These are phyloP conservation scores for Melospiza melodia DNA, from an alignment of 2,113 vertebrate genomes.

Conservation along the genomic window DNA sequence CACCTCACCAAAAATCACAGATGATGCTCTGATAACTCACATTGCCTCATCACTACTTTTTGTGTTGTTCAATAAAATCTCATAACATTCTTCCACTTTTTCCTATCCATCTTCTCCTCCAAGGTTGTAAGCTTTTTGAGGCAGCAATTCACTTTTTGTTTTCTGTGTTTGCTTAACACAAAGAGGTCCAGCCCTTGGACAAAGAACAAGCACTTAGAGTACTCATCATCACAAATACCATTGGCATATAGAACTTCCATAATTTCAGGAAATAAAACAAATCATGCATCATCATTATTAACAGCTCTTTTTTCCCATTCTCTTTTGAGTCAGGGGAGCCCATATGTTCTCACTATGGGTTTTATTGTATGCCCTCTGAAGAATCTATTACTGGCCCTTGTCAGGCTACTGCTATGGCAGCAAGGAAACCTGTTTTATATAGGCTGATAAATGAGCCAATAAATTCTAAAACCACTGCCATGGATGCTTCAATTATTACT, in stretches of 20 bases:
- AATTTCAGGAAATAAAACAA: neutral
- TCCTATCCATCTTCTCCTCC: neutral
- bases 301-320: neutral
- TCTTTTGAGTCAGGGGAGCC: neutral
- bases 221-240: neutral
- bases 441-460: conserved; percentile 12
- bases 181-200: neutral
- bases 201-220: neutral
- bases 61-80: neutral
- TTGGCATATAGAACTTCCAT: neutral
- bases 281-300: neutral
- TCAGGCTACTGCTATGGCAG: neutral
- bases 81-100: neutral
- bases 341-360: neutral
- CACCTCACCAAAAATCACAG: neutral
- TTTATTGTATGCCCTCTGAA: conserved; percentile 5
- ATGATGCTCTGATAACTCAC: neutral
- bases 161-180: neutral
- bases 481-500: conserved; percentile 19
- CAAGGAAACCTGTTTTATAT: neutral
- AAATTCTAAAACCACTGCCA: neutral
- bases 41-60: neutral
- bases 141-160: neutral
- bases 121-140: neutral
- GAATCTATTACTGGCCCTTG: neutral